Evolutionary conservation across 2,113 vertebrate genomes (phyloP).

Genomic region (Gopherus flavomarginatus): DNA sequence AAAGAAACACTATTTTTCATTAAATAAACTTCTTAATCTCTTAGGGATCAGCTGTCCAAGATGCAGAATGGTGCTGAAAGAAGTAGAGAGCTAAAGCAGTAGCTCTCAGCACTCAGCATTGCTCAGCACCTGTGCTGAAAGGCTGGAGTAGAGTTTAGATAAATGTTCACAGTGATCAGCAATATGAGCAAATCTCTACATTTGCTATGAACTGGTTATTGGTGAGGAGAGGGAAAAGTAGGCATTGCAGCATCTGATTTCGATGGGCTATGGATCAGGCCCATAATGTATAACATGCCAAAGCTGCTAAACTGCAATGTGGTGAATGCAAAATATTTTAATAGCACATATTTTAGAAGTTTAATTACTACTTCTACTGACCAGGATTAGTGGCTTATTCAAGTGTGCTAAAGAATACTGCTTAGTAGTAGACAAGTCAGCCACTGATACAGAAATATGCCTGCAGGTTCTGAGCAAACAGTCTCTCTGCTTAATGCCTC

Average conservation of each 20-base stretch:
- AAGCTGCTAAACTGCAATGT: neutral
- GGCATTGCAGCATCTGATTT: neutral
- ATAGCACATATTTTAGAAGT: neutral
- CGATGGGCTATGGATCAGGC: neutral
- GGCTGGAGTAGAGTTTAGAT: neutral
- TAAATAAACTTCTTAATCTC: slow-evolving; percentile 15
- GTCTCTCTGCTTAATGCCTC: slow-evolving; percentile 33
- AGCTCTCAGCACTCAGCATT: neutral
- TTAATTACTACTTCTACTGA: slow-evolving; percentile 2
- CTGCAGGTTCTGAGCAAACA: slow-evolving; percentile 40
- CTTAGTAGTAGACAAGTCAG: slow-evolving; percentile 39
- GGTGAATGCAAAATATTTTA: neutral
- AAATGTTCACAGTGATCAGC: slow-evolving; percentile 3
- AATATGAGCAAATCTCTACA: neutral
- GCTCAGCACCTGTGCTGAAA: slow-evolving; percentile 1
- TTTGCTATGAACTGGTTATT: neutral
- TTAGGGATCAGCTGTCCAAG: neutral
- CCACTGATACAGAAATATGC: neutral
- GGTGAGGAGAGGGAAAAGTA: neutral
- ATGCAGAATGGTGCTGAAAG: neutral
- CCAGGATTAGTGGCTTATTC: slow-evolving; percentile 15
- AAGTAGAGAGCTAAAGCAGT: neutral
- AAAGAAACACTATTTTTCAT: slow-evolving; percentile 23
- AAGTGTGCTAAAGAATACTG: slow-evolving; percentile 18
- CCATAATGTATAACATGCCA: neutral